phyloP scores from a whole-genome alignment of 2,797 vertebrate genomes.

The Argya squamiceps region DNA sequence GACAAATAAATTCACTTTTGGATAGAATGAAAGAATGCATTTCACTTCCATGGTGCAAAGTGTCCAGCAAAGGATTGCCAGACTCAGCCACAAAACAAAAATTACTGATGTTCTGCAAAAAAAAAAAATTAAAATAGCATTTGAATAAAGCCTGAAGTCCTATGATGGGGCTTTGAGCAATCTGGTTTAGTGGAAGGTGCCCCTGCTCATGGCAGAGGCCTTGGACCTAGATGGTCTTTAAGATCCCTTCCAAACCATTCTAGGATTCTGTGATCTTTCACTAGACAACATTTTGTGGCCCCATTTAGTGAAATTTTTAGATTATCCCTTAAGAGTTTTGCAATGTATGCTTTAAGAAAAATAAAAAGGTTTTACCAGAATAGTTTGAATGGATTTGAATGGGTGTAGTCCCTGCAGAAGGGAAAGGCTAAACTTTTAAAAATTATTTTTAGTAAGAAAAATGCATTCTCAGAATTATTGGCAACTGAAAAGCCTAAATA shows the following conservation, averaged over 20 bases:
- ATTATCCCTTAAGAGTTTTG: not conserved
- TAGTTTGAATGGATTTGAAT: not conserved
- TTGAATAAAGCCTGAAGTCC: not conserved
- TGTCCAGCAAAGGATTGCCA: not conserved
- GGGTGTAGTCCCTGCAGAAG: not conserved
- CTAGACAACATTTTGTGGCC: not conserved
- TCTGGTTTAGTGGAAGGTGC: not conserved
- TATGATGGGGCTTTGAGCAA: not conserved
- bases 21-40: not conserved
- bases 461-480: not conserved
- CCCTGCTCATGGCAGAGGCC: not conserved
- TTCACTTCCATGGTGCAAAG: not conserved
- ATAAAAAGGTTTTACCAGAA: not conserved
- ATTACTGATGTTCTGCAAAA: rapidly evolving
- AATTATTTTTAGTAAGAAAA: slow-evolving; percentile 15
- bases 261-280: not conserved
- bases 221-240: not conserved
- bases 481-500: not conserved
- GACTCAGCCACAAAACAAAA: not conserved
- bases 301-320: not conserved
- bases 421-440: not conserved
- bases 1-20: not conserved
- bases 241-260: not conserved
- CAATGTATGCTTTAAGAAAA: not conserved
- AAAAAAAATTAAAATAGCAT: not conserved